Percentiles rank a stretch among this genome's conserved stretches.
Evolutionary conservation across 2,888 invertebrate species (phyloP).

Genomic region (Drosophila cyrtoloma): DNA sequence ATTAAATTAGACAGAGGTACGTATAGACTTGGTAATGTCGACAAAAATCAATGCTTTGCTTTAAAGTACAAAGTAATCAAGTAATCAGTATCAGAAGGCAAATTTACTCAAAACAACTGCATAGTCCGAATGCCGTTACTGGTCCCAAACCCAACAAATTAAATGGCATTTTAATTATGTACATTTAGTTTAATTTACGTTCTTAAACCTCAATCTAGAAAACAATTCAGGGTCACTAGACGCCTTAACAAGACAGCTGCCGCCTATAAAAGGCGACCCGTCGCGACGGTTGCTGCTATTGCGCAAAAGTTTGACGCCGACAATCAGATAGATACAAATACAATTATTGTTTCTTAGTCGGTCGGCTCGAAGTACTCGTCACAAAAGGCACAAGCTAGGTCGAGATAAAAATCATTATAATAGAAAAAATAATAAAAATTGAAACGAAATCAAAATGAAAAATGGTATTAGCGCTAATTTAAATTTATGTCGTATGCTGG

Average conservation of each 20-base stretch:
- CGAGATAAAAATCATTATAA: not conserved
- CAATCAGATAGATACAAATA: constrained; percentile 33
- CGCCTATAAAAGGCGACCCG: constrained; percentile 61
- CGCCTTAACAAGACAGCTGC: constrained; percentile 49
- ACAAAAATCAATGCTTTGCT: constrained; percentile 14
- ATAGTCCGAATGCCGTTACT: not conserved
- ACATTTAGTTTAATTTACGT: constrained; percentile 30
- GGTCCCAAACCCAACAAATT: constrained; percentile 6
- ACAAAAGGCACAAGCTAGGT: constrained; percentile 4
- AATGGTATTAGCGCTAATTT: not conserved
- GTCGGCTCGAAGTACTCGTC: constrained; percentile 8
- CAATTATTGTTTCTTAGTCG: constrained; percentile 37
- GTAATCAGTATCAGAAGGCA: constrained; percentile 2
- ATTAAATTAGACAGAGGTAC: not conserved
- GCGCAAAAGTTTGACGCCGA: constrained; percentile 55
- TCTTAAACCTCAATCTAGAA: constrained; percentile 38
- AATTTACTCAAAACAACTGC: constrained; percentile 1
- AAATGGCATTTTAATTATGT: constrained; percentile 51
- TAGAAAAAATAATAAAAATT: constrained; percentile 5
- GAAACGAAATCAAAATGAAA: not conserved
- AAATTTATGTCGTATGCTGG: not conserved
- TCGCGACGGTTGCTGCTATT: constrained; percentile 39
- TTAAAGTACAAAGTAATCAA: constrained; percentile 13
- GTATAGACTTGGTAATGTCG: not conserved
- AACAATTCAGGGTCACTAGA: constrained; percentile 64